These are phyloP conservation scores for Micrasema minimum DNA, from an alignment of 1,140 invertebrate species.

Conservation along the genomic window DNA sequence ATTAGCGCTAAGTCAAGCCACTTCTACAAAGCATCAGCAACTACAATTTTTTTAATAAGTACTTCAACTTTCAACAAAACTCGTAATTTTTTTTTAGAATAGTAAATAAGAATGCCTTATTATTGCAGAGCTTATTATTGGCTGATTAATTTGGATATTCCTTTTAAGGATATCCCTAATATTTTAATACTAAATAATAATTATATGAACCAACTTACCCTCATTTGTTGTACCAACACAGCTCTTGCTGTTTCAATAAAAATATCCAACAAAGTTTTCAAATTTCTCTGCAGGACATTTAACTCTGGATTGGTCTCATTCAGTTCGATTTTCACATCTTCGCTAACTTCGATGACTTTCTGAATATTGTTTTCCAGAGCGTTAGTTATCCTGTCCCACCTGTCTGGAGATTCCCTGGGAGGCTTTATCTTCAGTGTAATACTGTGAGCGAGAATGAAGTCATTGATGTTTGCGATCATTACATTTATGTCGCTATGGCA, in stretches of 20 bases:
- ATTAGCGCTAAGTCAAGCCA: too few relatives aligned
- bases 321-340: constrained; percentile 64
- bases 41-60: too few relatives aligned
- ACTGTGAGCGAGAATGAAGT: constrained; percentile 65
- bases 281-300: constrained; percentile 60
- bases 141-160: too few relatives aligned
- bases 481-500: constrained; percentile 55
- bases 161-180: too few relatives aligned
- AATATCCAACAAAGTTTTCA: constrained; percentile 62
- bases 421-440: constrained; percentile 66
- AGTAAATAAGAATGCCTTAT: too few relatives aligned
- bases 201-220: too few relatives aligned
- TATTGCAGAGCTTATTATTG: too few relatives aligned
- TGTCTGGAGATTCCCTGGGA: constrained; percentile 63
- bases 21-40: too few relatives aligned
- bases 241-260: constrained; percentile 66
- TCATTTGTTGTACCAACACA: constrained; percentile 65
- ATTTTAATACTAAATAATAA: too few relatives aligned
- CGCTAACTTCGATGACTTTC: constrained; percentile 63
- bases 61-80: too few relatives aligned
- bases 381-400: constrained; percentile 66
- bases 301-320: constrained; percentile 63
- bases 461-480: constrained; percentile 60
- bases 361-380: constrained; percentile 64
- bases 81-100: too few relatives aligned